These are phyloP conservation scores for Hoplostethus atlanticus DNA, from an alignment of 2,797 vertebrate species.

Conservation along the genomic window DNA sequence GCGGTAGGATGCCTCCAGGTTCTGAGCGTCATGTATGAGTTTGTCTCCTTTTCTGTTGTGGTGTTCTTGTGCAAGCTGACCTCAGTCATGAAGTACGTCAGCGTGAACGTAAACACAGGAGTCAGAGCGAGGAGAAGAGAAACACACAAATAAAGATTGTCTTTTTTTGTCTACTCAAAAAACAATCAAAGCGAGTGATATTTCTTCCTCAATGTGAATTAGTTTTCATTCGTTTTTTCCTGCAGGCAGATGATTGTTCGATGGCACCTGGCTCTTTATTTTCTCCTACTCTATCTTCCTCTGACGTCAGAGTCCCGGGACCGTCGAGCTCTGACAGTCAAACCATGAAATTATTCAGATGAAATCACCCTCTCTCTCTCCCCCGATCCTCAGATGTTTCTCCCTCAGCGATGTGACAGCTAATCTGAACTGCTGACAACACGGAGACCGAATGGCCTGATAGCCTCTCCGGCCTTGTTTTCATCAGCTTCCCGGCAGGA, in stretches of 20 bases:
- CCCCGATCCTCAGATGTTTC: conserved; percentile 68
- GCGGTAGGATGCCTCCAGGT: conserved; percentile 79
- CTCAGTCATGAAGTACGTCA: conserved; percentile 70
- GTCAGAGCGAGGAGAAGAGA: conserved; percentile 75
- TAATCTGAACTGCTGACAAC: conserved; percentile 76
- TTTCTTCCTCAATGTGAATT: conserved; percentile 57
- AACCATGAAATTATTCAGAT: conserved; percentile 83
- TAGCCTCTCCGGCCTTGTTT: conserved; percentile 67
- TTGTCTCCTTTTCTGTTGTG: conserved; percentile 79
- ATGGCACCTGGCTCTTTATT: conserved; percentile 57
- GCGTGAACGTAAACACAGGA: conserved; percentile 75
- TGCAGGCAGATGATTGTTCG: conserved; percentile 39
- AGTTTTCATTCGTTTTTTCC: conserved; percentile 23
- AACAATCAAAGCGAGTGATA: conserved; percentile 52
- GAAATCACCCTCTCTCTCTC: conserved; percentile 68
- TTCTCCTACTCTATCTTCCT: conserved; percentile 43
- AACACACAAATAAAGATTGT: conserved; percentile 86
- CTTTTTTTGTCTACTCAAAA: conserved; percentile 79
- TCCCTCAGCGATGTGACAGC: conserved; percentile 75
- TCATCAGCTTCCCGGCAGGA: conserved; percentile 58
- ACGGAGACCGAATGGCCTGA: conserved; percentile 58
- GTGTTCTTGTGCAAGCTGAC: conserved; percentile 77
- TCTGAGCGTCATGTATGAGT: conserved; percentile 79
- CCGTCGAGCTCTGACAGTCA: conserved; percentile 73
- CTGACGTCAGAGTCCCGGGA: conserved; percentile 61